Conservation (phyloP, 2,113 vertebrate species). For the Cynopterus brachyotis region DNA sequence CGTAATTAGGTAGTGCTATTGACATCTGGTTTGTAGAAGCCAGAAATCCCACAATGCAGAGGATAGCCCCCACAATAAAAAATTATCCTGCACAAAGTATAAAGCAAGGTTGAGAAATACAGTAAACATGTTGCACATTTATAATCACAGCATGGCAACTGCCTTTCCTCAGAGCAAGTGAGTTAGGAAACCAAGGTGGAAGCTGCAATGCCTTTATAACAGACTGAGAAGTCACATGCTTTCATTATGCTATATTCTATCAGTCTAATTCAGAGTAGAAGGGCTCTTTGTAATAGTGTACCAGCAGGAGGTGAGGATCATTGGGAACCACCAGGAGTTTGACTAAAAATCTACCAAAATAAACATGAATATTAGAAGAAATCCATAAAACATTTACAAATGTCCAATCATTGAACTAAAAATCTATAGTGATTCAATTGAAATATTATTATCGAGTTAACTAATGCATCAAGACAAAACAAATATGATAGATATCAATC, state of each 20-base stretch:
- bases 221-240: background rate
- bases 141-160: too few species aligned
- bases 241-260: background rate
- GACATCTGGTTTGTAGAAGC: background rate
- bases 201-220: background rate
- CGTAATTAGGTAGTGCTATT: background rate
- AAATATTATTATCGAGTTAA: background rate
- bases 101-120: background rate
- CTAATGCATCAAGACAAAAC: background rate
- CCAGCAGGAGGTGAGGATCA: background rate
- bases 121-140: background rate
- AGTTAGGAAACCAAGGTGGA: background rate
- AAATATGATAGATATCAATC: background rate
- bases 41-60: background rate
- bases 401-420: background rate
- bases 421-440: background rate
- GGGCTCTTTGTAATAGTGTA: background rate
- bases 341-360: background rate
- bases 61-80: background rate
- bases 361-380: background rate
- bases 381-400: background rate
- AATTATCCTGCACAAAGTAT: background rate
- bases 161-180: background rate
- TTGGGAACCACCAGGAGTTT: background rate
- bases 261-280: background rate